Percentiles rank a stretch among this genome's conserved stretches.
phyloP scores from a whole-genome alignment of 2,113 vertebrate genomes.

The Meles meles region DNA sequence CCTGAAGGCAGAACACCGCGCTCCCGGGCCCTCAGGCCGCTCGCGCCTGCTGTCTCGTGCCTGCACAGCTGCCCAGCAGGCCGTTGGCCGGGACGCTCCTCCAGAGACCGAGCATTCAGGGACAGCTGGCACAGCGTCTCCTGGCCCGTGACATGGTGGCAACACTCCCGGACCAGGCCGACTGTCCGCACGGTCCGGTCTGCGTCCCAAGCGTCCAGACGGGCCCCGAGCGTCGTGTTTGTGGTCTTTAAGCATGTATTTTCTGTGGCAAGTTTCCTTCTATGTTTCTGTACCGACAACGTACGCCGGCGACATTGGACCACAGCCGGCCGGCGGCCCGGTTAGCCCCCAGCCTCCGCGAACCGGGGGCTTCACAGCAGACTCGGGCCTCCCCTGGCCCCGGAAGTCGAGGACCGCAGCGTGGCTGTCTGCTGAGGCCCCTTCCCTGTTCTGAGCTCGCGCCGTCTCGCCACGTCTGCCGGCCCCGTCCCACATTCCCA shows the following conservation, averaged over 20 bases:
- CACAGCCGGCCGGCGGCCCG: rapidly evolving
- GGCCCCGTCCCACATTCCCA: background rate
- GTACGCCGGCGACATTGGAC: background rate
- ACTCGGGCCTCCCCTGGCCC: rapidly evolving
- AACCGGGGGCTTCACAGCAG: rapidly evolving
- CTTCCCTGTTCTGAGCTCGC: background rate
- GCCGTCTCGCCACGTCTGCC: rapidly evolving
- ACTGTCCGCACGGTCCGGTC: too few species aligned
- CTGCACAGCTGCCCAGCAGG: rapidly evolving
- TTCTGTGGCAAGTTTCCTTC: background rate
- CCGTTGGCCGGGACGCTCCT: background rate
- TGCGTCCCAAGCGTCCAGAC: background rate
- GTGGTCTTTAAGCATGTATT: background rate
- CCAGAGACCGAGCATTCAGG: background rate
- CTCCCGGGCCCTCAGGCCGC: background rate
- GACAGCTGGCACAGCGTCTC: background rate
- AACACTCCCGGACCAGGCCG: background rate
- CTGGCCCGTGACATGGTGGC: rapidly evolving
- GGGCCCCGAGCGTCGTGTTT: background rate
- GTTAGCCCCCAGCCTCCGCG: background rate
- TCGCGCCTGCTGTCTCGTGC: background rate
- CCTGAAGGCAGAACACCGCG: background rate
- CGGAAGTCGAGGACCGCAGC: rapidly evolving
- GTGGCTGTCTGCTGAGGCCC: background rate
- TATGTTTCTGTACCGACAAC: background rate